Evolutionary conservation across 2,888 invertebrate genomes (phyloP).

Genomic region (Leptothorax acervorum): DNA sequence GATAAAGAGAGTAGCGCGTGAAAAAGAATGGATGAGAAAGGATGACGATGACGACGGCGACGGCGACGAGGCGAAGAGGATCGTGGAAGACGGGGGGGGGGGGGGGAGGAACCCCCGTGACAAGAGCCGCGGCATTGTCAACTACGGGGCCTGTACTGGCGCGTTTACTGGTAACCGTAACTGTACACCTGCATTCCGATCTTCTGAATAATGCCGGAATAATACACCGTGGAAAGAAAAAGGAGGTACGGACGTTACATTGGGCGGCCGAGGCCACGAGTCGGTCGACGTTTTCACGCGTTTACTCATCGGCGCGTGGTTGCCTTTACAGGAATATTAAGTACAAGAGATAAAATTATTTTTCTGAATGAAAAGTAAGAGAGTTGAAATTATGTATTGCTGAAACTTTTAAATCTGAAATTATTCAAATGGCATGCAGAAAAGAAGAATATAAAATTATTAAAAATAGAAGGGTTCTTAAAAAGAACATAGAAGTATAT

Average conservation of each 20-base stretch:
- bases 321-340: not conserved
- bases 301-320: not conserved
- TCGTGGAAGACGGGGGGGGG: constrained; percentile 39
- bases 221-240: constrained; percentile 66
- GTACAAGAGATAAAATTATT: not conserved
- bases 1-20: constrained; percentile 68
- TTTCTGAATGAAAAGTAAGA: not conserved
- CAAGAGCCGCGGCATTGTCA: constrained; percentile 73
- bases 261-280: constrained; percentile 27
- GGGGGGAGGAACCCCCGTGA: constrained; percentile 43
- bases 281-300: constrained; percentile 35
- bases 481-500: too few relatives aligned
- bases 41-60: constrained; percentile 53
- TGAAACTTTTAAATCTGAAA: not conserved
- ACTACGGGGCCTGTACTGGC: constrained; percentile 68
- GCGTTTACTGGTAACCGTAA: constrained; percentile 78
- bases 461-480: not conserved
- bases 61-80: not conserved
- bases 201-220: constrained; percentile 79
- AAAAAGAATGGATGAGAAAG: constrained; percentile 68
- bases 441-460: not conserved
- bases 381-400: not conserved
- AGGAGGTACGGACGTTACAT: constrained; percentile 42
- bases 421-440: not conserved
- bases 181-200: constrained; percentile 83